phyloP scores from a whole-genome alignment of 1,140 invertebrate genomes.

The Bombus terrestris region DNA sequence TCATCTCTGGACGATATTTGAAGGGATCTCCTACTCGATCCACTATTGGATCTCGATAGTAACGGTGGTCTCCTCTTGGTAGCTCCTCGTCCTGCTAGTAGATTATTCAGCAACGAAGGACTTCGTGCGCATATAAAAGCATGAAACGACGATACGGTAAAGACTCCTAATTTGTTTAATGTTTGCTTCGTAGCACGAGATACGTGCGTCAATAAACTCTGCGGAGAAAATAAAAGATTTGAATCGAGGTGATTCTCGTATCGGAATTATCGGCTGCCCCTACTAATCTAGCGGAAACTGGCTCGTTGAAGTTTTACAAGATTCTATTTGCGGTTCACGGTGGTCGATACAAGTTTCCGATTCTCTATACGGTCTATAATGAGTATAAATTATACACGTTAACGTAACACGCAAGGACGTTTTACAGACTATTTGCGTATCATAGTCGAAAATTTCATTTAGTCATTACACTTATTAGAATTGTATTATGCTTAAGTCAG shows the following conservation, averaged over 20 bases:
- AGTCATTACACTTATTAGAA: background rate
- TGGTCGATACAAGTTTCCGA: constrained; percentile 30
- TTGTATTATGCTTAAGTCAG: too few relatives aligned
- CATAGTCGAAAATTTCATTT: background rate
- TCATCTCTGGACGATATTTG: constrained; percentile 93
- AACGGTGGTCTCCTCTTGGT: constrained; percentile 93
- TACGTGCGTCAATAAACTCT: constrained; percentile 97
- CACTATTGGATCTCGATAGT: constrained; percentile 94
- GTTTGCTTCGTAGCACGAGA: constrained; percentile 97
- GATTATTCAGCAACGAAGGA: constrained; percentile 95
- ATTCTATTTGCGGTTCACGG: constrained; percentile 33
- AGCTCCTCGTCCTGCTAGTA: constrained; percentile 94
- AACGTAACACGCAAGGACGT: background rate
- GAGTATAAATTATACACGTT: background rate
- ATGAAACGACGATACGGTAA: constrained; percentile 98
- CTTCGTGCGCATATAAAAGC: constrained; percentile 98
- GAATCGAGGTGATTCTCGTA: constrained; percentile 1
- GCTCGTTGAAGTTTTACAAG: constrained; percentile 21
- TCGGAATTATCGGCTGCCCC: constrained; percentile 3
- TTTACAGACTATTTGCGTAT: background rate
- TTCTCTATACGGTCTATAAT: background rate
- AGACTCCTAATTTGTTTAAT: constrained; percentile 96
- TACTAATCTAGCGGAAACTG: constrained; percentile 45
- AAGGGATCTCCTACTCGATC: constrained; percentile 90
- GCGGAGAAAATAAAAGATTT: constrained; percentile 3